A percentile compares a stretch with the other conserved stretches of the same genome.
These are phyloP conservation scores for Entomyzon cyanotis DNA, from an alignment of 2,113 vertebrate genomes.

Conservation along the genomic window DNA sequence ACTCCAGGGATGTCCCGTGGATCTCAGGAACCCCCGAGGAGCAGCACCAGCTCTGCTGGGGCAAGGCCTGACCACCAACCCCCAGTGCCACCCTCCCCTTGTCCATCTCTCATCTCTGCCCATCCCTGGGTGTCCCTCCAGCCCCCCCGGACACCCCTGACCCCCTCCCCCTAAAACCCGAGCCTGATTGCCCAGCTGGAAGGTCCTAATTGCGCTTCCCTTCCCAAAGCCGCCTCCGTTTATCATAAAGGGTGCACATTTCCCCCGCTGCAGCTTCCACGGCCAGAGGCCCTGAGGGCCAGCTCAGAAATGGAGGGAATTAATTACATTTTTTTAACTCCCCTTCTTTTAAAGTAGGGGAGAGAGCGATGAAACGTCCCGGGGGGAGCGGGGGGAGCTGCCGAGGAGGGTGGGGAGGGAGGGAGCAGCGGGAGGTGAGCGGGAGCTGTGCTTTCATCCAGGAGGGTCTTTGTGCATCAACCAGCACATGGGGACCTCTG, in stretches of 20 bases:
- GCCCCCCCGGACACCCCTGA: not conserved
- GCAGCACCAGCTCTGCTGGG: not conserved
- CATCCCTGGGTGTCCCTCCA: not conserved
- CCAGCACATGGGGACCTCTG: not conserved
- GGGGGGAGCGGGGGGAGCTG: constrained; percentile 16
- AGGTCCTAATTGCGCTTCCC: constrained; percentile 71
- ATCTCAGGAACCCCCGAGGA: not conserved
- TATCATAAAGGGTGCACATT: constrained; percentile 99
- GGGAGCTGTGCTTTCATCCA: not conserved
- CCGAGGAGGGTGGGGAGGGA: constrained; percentile 6
- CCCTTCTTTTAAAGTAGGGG: constrained; percentile 80
- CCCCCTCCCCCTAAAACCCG: not conserved
- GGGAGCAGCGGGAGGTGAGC: not conserved
- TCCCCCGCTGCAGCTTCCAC: constrained; percentile 86
- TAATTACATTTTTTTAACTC: constrained; percentile 94
- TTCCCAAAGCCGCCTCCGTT: constrained; percentile 81
- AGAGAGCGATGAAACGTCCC: constrained; percentile 59
- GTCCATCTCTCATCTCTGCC: not conserved
- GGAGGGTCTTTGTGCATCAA: constrained; percentile 39
- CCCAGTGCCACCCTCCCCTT: not conserved
- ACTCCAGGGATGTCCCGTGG: rapidly evolving
- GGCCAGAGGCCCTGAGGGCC: constrained; percentile 86
- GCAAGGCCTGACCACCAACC: not conserved
- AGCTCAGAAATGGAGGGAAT: constrained; percentile 97
- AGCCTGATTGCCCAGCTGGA: constrained; percentile 23